A percentile compares a stretch with the other conserved stretches of the same genome.
These are phyloP conservation scores for Temnothorax ravouxi DNA, from an alignment of 2,888 invertebrate species.

Conservation along the genomic window DNA sequence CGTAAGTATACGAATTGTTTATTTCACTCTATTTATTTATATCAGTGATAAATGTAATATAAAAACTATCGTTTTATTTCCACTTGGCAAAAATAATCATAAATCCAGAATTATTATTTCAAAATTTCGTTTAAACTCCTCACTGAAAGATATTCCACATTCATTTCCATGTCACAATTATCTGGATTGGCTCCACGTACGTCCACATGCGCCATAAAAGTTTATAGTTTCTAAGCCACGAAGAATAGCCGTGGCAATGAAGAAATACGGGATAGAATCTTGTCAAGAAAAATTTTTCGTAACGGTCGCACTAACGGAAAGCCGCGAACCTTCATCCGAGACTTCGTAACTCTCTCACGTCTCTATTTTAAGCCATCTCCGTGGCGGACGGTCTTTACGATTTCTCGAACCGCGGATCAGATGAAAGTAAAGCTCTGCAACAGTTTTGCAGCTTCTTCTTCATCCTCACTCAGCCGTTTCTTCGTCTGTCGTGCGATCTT, in stretches of 20 bases:
- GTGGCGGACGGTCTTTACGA: slow-evolving; percentile 71
- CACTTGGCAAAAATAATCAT: background rate
- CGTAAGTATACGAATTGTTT: background rate
- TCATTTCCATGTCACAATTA: slow-evolving; percentile 26
- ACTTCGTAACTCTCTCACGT: slow-evolving; percentile 77
- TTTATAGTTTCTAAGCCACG: slow-evolving; percentile 63
- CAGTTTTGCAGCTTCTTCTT: slow-evolving; percentile 63
- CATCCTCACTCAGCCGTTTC: background rate
- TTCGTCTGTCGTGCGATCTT: slow-evolving; percentile 8
- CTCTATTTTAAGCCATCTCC: slow-evolving; percentile 74
- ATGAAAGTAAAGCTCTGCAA: slow-evolving; percentile 73
- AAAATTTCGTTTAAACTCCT: background rate
- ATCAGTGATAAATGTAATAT: background rate
- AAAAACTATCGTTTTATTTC: background rate
- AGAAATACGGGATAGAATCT: slow-evolving; percentile 72
- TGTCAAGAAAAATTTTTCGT: slow-evolving; percentile 70
- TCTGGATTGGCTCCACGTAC: background rate
- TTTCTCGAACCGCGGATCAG: slow-evolving; percentile 73
- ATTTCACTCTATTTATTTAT: background rate
- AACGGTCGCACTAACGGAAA: slow-evolving; percentile 65
- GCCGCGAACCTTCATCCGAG: slow-evolving; percentile 64
- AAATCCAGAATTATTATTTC: background rate
- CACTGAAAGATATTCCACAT: background rate
- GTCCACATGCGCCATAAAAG: slow-evolving; percentile 41
- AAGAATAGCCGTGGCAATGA: slow-evolving; percentile 66